Evolutionary conservation across 2,113 vertebrate genomes (phyloP).

Genomic region (Pantherophis guttatus): DNA sequence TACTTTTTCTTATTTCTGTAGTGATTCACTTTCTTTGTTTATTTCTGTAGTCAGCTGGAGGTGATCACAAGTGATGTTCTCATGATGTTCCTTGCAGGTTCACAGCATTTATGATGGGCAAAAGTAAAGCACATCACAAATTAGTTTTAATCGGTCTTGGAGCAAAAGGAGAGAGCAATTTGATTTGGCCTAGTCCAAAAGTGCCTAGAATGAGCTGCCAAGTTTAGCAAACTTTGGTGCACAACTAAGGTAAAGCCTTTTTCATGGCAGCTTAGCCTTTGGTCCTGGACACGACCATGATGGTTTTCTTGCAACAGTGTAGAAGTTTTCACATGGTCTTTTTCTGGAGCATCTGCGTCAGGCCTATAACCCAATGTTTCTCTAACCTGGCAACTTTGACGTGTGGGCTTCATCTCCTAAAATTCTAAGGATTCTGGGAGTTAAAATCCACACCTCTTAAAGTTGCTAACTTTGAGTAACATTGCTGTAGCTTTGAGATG

Average conservation of each 20-base stretch:
- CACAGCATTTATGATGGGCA: neutral
- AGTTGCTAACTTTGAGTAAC: neutral
- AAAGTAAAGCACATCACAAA: neutral
- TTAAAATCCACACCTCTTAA: neutral
- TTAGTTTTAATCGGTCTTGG: neutral
- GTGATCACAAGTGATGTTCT: neutral
- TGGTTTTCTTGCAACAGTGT: neutral
- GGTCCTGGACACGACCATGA: neutral
- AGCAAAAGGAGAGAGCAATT: neutral
- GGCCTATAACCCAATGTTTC: neutral
- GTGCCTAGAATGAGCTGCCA: neutral
- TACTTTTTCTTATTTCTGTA: neutral
- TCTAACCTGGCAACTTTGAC: neutral
- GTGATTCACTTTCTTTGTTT: neutral
- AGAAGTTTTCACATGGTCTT: neutral
- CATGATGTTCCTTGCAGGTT: neutral
- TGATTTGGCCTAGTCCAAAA: neutral
- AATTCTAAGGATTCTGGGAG: neutral
- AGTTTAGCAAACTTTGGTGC: neutral
- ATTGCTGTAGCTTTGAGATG: neutral
- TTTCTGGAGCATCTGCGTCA: neutral
- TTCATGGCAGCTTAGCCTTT: neutral
- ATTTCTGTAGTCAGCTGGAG: neutral
- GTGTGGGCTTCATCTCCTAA: neutral
- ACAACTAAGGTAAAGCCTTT: neutral